A percentile compares a stretch with the other conserved stretches of the same genome.
Conservation (phyloP, 2,113 vertebrate genomes). For the Psammodynastes pulverulentus region DNA sequence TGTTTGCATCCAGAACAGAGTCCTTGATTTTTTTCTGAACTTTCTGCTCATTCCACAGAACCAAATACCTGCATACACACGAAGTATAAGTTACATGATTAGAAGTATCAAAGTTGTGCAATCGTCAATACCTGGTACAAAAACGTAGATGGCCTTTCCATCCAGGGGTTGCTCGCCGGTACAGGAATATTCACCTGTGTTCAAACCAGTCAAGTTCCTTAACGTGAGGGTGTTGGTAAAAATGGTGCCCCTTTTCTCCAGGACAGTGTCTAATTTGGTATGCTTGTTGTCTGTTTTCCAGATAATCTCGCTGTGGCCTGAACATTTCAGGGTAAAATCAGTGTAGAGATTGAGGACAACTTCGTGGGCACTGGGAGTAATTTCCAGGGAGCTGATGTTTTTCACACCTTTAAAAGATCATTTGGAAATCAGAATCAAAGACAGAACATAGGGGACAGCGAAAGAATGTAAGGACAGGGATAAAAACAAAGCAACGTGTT, state of each 20-base stretch:
- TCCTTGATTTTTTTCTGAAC: not conserved
- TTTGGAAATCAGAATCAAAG: not conserved
- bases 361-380: constrained; percentile 69
- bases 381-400: constrained; percentile 59
- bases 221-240: constrained; percentile 75
- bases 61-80: not conserved
- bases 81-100: not conserved
- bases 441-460: not conserved
- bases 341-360: constrained; percentile 74
- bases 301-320: constrained; percentile 49
- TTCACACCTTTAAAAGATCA: constrained; percentile 54
- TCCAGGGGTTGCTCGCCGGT: constrained; percentile 63
- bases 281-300: constrained; percentile 74
- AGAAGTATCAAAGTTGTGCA: not conserved
- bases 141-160: constrained; percentile 74
- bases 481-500: not conserved
- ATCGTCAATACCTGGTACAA: constrained; percentile 82
- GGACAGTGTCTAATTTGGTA: fast-evolving
- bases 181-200: constrained; percentile 86
- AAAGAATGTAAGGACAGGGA: not conserved
- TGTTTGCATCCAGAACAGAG: not conserved
- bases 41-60: not conserved
- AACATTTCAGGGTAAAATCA: constrained; percentile 78
- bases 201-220: constrained; percentile 72
- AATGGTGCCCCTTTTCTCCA: constrained; percentile 42